A percentile compares a stretch with the other conserved stretches of the same genome.
Evolutionary conservation across 2,113 vertebrate genomes (phyloP).

Genomic region (Hyaena hyaena): DNA sequence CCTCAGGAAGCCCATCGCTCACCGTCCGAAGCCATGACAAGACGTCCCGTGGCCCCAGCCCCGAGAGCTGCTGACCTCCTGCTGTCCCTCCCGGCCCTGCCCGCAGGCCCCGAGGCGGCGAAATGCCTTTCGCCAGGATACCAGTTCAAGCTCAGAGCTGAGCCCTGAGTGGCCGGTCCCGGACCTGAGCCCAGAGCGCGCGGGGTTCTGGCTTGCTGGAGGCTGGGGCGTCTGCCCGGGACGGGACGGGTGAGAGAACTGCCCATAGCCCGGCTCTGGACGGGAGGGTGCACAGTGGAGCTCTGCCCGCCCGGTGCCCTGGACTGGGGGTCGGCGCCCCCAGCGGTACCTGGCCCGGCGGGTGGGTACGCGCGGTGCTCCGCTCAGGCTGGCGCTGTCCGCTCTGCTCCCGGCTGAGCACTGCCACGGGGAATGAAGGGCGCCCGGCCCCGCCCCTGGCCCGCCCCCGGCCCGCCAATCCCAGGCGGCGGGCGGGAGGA

Average conservation of each 20-base stretch:
- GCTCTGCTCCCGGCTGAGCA: slow-evolving; percentile 50
- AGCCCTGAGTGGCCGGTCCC: not conserved
- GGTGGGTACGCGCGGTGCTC: slow-evolving; percentile 40
- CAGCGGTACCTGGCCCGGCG: slow-evolving; percentile 71
- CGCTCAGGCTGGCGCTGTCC: slow-evolving; percentile 37
- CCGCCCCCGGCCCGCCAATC: slow-evolving; percentile 78
- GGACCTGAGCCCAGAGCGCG: not conserved
- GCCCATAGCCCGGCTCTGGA: not conserved
- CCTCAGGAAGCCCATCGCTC: not conserved
- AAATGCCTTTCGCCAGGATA: not conserved
- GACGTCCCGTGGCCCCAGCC: not conserved
- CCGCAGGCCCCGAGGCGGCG: not conserved
- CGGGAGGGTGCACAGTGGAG: not conserved
- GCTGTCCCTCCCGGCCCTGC: not conserved
- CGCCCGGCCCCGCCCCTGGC: slow-evolving; percentile 76
- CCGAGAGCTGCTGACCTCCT: not conserved
- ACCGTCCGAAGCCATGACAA: not conserved
- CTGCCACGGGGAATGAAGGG: slow-evolving; percentile 69
- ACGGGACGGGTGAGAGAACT: not conserved
- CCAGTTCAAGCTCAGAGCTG: not conserved
- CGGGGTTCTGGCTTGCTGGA: not conserved
- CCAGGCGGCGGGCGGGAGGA: slow-evolving; percentile 56
- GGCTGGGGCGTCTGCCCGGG: not conserved
- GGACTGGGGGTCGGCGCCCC: not conserved
- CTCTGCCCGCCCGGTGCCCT: not conserved